phyloP scores from a whole-genome alignment of 2,113 vertebrate genomes.

The Canis aureus region DNA sequence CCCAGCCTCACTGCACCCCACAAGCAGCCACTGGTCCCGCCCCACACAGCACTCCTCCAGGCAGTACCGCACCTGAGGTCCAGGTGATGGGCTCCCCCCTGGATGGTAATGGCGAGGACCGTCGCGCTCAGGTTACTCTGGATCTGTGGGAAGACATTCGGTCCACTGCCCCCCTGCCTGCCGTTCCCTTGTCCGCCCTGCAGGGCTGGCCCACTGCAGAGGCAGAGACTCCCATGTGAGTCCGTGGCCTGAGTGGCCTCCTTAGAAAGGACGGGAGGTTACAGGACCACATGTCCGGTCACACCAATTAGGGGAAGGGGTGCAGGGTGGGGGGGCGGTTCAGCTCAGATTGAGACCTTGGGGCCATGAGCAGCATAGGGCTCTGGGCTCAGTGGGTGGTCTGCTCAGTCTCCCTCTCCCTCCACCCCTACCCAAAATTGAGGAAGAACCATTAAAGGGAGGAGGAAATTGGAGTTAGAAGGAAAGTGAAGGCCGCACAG shows the following conservation, averaged over 20 bases:
- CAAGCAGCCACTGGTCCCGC: fast-evolving
- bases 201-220: too few relatives aligned
- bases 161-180: neutral
- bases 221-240: fast-evolving
- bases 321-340: too few relatives aligned
- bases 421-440: neutral
- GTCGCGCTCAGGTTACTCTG: slow-evolving; percentile 90
- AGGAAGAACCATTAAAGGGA: too few relatives aligned
- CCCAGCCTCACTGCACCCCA: fast-evolving
- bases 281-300: fast-evolving
- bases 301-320: fast-evolving
- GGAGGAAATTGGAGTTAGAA: fast-evolving
- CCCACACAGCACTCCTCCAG: slow-evolving; percentile 83
- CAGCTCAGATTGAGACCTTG: neutral
- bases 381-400: neutral
- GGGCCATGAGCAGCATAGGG: neutral
- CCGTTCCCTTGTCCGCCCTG: too few relatives aligned
- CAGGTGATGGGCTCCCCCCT: slow-evolving; percentile 94
- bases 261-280: fast-evolving
- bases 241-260: fast-evolving
- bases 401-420: neutral
- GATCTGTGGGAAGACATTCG: slow-evolving; percentile 83
- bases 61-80: slow-evolving; percentile 91
- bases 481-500: fast-evolving
- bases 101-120: slow-evolving; percentile 89